phyloP scores from a whole-genome alignment of 2,888 invertebrate genomes.

The Lasioglossum oenotherae region DNA sequence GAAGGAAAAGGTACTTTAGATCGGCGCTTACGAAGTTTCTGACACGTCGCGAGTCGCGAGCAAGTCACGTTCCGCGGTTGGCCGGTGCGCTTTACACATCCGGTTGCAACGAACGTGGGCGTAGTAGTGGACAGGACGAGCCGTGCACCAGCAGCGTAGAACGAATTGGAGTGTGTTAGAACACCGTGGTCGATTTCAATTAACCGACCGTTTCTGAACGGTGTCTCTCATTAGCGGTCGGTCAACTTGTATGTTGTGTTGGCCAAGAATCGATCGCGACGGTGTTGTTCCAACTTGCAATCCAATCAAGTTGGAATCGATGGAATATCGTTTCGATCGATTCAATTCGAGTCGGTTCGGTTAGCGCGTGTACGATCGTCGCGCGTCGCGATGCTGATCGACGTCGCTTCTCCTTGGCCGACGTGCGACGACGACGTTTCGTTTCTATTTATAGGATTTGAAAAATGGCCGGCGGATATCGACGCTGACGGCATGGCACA shows the following conservation, averaged over 20 bases:
- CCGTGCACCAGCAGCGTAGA: constrained; percentile 52
- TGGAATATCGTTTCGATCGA: neutral
- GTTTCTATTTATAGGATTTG: constrained; percentile 14
- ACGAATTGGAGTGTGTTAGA: constrained; percentile 60
- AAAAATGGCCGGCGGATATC: constrained; percentile 21
- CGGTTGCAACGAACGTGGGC: constrained; percentile 70
- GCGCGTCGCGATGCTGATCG: neutral
- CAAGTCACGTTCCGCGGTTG: constrained; percentile 67
- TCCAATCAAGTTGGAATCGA: neutral
- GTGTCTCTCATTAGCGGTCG: constrained; percentile 45
- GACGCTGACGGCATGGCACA: neutral
- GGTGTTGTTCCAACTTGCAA: neutral
- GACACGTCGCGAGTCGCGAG: constrained; percentile 65
- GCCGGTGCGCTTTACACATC: constrained; percentile 66
- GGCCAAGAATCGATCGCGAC: neutral
- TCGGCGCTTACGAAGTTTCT: constrained; percentile 51
- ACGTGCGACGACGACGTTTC: constrained; percentile 9
- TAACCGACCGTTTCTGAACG: constrained; percentile 47
- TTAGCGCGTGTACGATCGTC: neutral
- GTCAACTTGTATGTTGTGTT: neutral
- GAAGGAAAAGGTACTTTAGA: constrained; percentile 48
- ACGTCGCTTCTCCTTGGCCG: neutral
- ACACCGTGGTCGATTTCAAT: constrained; percentile 53
- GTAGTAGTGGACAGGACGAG: constrained; percentile 52
- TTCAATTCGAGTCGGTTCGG: neutral